phyloP scores from a whole-genome alignment of 2,888 invertebrate genomes.

The Phasia obesa region DNA sequence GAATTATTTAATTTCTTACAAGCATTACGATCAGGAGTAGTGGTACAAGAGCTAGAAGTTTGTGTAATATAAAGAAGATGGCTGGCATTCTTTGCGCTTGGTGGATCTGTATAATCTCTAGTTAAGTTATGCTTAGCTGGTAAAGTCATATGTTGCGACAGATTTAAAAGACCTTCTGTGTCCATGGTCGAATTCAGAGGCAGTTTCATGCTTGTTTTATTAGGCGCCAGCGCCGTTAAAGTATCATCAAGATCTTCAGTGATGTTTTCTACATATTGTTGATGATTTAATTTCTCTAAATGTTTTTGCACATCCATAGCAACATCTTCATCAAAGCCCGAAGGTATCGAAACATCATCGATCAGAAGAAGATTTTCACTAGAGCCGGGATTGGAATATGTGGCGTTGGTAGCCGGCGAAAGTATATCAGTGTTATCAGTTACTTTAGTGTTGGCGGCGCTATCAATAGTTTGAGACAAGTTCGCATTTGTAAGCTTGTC shows the following conservation, averaged over 20 bases:
- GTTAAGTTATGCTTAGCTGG: conserved; percentile 78
- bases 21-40: conserved; percentile 74
- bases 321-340: conserved; percentile 74
- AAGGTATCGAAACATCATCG: conserved; percentile 78
- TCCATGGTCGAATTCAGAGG: conserved; percentile 80
- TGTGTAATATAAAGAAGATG: conserved; percentile 79
- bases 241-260: conserved; percentile 76
- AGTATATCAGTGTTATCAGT: conserved; percentile 43
- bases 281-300: conserved; percentile 50
- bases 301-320: conserved; percentile 60
- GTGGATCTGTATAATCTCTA: conserved; percentile 76
- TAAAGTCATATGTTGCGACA: conserved; percentile 74
- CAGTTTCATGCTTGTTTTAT: conserved; percentile 79
- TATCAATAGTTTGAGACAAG: conserved; percentile 32
- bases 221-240: conserved; percentile 75
- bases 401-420: conserved; percentile 73
- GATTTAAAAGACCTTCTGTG: conserved; percentile 78
- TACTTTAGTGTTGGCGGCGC: conserved; percentile 6
- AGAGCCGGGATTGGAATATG: conserved; percentile 73
- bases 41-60: conserved; percentile 71
- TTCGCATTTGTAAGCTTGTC: conserved; percentile 41
- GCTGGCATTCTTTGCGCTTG: conserved; percentile 71
- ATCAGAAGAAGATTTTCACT: conserved; percentile 76
- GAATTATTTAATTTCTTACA: conserved; percentile 46
- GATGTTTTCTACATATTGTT: conserved; percentile 66